Base-by-base conservation (phyloP, 2,888 invertebrate genomes). In the Auanema freiburgensis region DNA sequence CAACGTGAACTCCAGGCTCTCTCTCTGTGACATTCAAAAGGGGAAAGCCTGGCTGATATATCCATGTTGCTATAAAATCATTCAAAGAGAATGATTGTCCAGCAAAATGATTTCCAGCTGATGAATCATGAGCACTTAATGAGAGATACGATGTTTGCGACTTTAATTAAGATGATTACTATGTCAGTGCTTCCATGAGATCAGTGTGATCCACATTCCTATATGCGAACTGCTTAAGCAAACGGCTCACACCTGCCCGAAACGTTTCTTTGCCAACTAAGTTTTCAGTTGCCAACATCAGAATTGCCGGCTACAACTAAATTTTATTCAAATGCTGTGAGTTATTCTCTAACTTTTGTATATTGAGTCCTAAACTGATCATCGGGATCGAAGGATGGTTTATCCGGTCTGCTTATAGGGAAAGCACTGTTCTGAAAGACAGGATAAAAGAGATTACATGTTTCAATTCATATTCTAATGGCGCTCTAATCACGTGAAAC, bases 191-290 rank as follows among this genome's bases (percentile, higher is more conserved):
- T 49, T 67, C 64, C 50, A 76, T 68, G 51, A 78, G 55, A 59
- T 78, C 77, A n/a, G 72, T 66, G 46, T 74, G 72, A 53, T 76
- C 74, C 2, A 76, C 77, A 60, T 76, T 79, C 11, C 69, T 65
- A 58, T 77, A 79, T 16, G 63, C 55, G 55, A 71, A 72, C 42
- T 57, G 57, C 40, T 65, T 63, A 12, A 79, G 57, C 55, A 74
- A 78, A 14, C 62, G 55, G 10, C 64, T 44, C 16, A 79, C 67
- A 24, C 76, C 79, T 40, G 68, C 44, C 16, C 66, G 69, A 60
- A 78, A 78, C 0, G 65, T 58, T 18, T 74, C 63, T 52, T 72
- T 66, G 23, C 73, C 69, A 1, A 79, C 66, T 18, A 73, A 60
- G 24, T 58, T 58, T 51, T 76, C 77, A 10, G 78, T 66, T 78